phyloP scores from a whole-genome alignment of 2,888 invertebrate genomes.

The Pelosia muscerda region DNA sequence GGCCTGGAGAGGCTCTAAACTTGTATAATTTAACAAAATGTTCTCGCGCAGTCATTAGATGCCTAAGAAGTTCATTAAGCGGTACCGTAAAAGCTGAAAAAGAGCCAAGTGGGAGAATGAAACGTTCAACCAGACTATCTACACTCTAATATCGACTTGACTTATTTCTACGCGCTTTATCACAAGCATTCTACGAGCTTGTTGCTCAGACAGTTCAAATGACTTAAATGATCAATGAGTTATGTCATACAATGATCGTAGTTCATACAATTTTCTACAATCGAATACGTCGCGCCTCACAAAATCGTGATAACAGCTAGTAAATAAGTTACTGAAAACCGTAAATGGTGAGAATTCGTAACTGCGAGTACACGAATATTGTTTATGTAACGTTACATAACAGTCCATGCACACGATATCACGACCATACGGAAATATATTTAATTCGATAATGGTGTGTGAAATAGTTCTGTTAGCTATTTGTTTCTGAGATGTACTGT shows the following conservation, averaged over 20 bases:
- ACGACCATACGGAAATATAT: slow-evolving; percentile 8
- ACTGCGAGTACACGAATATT: slow-evolving; percentile 30
- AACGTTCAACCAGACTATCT: no score
- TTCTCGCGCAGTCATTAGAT: no score
- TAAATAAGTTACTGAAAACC: slow-evolving; percentile 45
- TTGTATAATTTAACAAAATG: no score
- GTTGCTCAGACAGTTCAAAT: no score
- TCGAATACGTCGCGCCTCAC: slow-evolving; percentile 11
- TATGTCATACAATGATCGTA: slow-evolving; percentile 2
- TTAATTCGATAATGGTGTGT: slow-evolving; percentile 17
- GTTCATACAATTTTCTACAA: no score
- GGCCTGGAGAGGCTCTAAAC: no score
- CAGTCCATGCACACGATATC: slow-evolving; percentile 2
- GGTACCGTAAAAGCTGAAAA: no score
- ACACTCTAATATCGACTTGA: no score
- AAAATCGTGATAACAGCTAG: slow-evolving; percentile 39
- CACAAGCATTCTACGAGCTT: no score
- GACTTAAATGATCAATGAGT: not conserved
- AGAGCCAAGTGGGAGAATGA: no score
- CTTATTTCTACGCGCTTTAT: no score
- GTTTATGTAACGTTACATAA: slow-evolving; percentile 37
- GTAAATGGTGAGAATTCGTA: slow-evolving; percentile 40
- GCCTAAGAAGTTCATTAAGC: no score
- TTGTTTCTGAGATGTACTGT: slow-evolving; percentile 10
- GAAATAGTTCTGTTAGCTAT: slow-evolving; percentile 17